Conservation (phyloP, 2,113 vertebrate species). For the Engraulis encrasicolus region DNA sequence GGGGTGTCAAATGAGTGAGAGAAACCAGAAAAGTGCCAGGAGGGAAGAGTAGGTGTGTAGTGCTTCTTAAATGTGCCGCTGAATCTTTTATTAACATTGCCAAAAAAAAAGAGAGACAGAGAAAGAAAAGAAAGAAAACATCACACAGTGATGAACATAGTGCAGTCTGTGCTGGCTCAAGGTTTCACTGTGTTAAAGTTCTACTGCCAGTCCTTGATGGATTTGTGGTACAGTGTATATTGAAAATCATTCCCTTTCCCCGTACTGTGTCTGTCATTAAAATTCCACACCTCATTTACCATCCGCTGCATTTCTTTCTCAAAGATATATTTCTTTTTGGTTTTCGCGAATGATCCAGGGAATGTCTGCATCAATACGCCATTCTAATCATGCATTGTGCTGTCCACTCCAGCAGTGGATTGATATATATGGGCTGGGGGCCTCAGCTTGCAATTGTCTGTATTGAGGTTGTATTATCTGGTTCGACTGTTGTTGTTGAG, state of each 20-base stretch:
- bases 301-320: no score
- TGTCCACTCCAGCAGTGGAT: background rate
- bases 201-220: background rate
- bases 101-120: no score
- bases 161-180: background rate
- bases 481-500: background rate
- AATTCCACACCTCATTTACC: background rate
- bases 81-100: conserved; percentile 1
- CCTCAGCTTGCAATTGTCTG: background rate
- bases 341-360: background rate
- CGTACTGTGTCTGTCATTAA: background rate
- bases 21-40: background rate
- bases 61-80: background rate
- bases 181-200: background rate
- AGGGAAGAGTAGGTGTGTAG: background rate
- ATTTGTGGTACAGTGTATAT: background rate
- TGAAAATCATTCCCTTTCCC: background rate
- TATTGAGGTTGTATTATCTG: background rate
- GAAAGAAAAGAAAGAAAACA: background rate
- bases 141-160: background rate
- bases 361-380: background rate
- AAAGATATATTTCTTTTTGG: no score
- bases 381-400: background rate
- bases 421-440: background rate
- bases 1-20: background rate